A percentile compares a stretch with the other conserved stretches of the same genome.
Conservation (phyloP, 2,888 invertebrate species). For the Parasteatoda lunata region DNA sequence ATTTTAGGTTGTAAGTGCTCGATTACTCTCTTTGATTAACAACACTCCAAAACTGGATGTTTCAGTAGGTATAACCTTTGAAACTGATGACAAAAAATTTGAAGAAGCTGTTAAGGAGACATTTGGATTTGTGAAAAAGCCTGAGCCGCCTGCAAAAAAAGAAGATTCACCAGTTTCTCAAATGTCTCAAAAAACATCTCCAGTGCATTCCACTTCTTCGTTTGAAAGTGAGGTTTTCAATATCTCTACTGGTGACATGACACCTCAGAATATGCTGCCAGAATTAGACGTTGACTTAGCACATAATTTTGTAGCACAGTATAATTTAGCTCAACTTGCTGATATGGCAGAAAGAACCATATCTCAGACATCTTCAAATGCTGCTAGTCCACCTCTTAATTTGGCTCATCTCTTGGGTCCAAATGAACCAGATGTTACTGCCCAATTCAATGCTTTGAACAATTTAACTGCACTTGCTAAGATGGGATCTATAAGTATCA, state of each 20-base stretch:
- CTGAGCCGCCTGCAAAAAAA: constrained; percentile 38
- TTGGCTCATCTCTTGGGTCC: constrained; percentile 79
- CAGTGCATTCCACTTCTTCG: constrained; percentile 73
- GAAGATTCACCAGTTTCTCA: constrained; percentile 63
- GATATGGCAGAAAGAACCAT: constrained; percentile 80
- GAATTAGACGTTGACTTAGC: constrained; percentile 70
- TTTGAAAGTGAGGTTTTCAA: constrained; percentile 74
- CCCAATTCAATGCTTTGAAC: constrained; percentile 80
- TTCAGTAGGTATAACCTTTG: constrained; percentile 82
- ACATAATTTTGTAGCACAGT: constrained; percentile 78
- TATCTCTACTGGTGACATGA: constrained; percentile 72
- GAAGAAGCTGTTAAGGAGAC: constrained; percentile 80
- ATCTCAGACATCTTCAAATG: constrained; percentile 74
- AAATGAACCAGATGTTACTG: constrained; percentile 56
- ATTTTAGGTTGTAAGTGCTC: constrained; percentile 80
- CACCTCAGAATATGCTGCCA: constrained; percentile 72
- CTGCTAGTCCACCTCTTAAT: constrained; percentile 78
- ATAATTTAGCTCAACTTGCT: constrained; percentile 88
- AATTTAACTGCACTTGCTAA: constrained; percentile 93
- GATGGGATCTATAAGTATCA: constrained; percentile 80
- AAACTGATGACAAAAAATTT: constrained; percentile 86
- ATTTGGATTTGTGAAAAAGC: constrained; percentile 72
- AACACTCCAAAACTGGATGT: constrained; percentile 88
- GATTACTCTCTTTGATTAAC: constrained; percentile 85
- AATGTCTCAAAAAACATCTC: constrained; percentile 68